Evolutionary conservation across 2,888 invertebrate genomes (phyloP), one percentile per base, ranked within the genome.

Genomic region (Erebia aethiops): DNA sequence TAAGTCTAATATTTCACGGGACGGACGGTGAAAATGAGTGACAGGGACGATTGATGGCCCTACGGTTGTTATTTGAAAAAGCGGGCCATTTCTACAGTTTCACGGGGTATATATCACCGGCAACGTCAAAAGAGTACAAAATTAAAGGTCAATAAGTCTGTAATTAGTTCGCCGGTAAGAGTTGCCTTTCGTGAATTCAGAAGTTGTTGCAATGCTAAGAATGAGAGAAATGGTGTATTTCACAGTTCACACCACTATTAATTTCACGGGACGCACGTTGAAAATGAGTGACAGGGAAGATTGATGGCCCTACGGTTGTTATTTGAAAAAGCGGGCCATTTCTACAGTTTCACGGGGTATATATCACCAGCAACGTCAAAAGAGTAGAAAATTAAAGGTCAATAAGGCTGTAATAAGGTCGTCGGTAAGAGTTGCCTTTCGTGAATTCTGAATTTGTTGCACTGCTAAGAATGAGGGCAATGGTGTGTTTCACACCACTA

Each of bases 251-350:
- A 43, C 43, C 43, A 35, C 35, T 35, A 7, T 35, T 35, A 35
- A 92, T 92, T 90, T 92, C 87, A 88, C 83, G 77, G 80, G 80
- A 81, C 83, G 86, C 84, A 82, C 88, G 84, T 85, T 84, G 88
- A 84, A 90, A 92, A 91, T 91, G 91, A 92, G 87, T 89, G 90
- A 89, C 90, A 83, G 83, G 75, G 61, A 87, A 79, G 91, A 93
- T 93, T 90, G 92, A 93, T 93, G 89, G 87, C 80, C 79, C 77
- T 82, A 84, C 84, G 84, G 85, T 90, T 91, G 92, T 92, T 92
- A 92, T 93, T 92, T 93, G 92, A 91, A 92, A 91, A 92, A 92
- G 91, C 90, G 88, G 84, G 87, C 88, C 88, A 91, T 91, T 92
- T 86, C 82, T 86, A 82, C 89, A 85, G 84, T 88, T 87, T 85